Base-by-base conservation (phyloP, 1,140 invertebrate species). In the Aphelenchoides avenae region DNA sequence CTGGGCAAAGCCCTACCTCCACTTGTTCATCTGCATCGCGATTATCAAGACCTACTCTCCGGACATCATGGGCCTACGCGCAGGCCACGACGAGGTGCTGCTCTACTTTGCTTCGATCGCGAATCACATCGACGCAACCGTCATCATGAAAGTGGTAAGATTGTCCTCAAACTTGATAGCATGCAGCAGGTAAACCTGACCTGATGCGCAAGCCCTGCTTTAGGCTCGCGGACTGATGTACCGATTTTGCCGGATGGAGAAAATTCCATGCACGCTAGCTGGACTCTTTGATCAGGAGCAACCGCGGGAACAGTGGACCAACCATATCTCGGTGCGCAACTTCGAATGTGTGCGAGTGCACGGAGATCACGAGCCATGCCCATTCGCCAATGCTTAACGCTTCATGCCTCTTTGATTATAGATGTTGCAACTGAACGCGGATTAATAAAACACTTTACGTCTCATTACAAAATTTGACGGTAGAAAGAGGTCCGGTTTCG, bases 1-100 rank as follows among this genome's bases (percentile, higher is more conserved):
- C 76, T 93, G 90, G 90, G 86, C 89, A n/a, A n/a, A n/a, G n/a
- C 87, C 91, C 77, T 89, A 91, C 75, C 92, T 92, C 78, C 89
- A 92, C 75, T 78, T 92, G 64, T 93, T 92, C 78, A 83, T 92
- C 11, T 90, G 88, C 71, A 82, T 90, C 42, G 87, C 90, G 33
- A 90, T 92, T 62, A 86, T 93, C 44, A 86, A 86, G 42, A 87
- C 92, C 46, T 94, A 93, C 75, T 88, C 88, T 13, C 87, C 90
- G 69, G 82, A 83, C 68, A 88, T 92, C 30, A 86, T 92, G 57
- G 86, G 87, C 13, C 89, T 92, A 79, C 85, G 87, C 66, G 79
- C 93, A 5, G 84, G 88, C 60, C 86, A 89, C 15, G 90, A 94
- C 77, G 90, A 94, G 78, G 92, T 92, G 85, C 79, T 94, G 20